phyloP scores from a whole-genome alignment of 2,888 invertebrate genomes.

The Galeopsomyia nigrocyanea region DNA sequence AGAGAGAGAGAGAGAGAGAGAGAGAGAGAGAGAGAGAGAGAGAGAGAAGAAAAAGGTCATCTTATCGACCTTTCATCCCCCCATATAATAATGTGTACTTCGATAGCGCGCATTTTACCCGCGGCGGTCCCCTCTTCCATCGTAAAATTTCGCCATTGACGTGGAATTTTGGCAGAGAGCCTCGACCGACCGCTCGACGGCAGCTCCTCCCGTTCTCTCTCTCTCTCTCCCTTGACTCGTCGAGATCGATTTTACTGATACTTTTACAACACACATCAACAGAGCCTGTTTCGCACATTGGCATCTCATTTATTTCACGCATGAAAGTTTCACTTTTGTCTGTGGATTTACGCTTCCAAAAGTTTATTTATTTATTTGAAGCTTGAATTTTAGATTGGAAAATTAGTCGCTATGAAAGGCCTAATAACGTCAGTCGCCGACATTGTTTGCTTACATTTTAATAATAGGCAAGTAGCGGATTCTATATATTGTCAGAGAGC shows the following conservation, averaged over 20 bases:
- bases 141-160: slow-evolving; percentile 28
- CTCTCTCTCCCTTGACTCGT: slow-evolving; percentile 9
- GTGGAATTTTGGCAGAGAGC: slow-evolving; percentile 32
- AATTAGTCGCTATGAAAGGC: neutral
- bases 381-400: no score
- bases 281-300: neutral
- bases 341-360: no score
- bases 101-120: neutral
- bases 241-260: slow-evolving; percentile 9
- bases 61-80: no score
- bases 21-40: no score
- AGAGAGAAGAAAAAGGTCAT: no score
- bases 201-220: no score
- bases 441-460: slow-evolving; percentile 31
- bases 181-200: neutral
- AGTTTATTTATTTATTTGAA: no score
- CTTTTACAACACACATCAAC: slow-evolving; percentile 1
- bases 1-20: no score
- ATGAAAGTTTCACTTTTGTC: no score
- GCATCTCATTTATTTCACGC: neutral
- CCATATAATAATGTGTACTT: neutral
- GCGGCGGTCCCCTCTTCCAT: neutral
- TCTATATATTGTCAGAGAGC: slow-evolving; percentile 14
- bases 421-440: slow-evolving; percentile 11
- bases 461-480: slow-evolving; percentile 1